These are phyloP conservation scores for Parauchenoglanis punctatus DNA, from an alignment of 2,797 vertebrate species.

Conservation along the genomic window DNA sequence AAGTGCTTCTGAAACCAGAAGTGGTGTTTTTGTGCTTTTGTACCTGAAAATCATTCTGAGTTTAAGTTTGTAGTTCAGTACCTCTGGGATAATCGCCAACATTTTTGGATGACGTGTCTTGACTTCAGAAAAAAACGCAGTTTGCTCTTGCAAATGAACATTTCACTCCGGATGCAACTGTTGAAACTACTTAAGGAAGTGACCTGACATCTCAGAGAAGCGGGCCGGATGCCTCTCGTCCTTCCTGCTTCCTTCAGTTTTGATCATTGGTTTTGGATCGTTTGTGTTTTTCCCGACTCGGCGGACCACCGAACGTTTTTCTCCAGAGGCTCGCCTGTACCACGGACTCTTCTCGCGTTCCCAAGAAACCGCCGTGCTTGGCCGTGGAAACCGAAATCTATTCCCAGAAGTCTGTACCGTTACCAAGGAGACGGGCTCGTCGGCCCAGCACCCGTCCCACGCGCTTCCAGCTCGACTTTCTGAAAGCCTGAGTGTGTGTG, in stretches of 20 bases:
- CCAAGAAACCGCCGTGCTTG: neutral
- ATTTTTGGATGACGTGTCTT: neutral
- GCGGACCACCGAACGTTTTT: neutral
- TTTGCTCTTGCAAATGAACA: neutral
- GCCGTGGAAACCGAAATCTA: conserved; percentile 17
- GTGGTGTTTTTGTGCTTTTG: too few species aligned
- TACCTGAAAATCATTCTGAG: neutral
- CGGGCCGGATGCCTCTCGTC: neutral
- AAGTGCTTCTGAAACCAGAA: neutral
- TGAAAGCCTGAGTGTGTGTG: conserved; percentile 14
- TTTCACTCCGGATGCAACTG: neutral
- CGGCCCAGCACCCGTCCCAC: conserved; percentile 26
- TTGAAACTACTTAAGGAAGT: neutral
- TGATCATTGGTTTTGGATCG: too few species aligned
- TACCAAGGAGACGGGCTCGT: conserved; percentile 38
- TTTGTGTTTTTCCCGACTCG: neutral
- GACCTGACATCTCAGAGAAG: neutral
- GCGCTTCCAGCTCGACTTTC: conserved; percentile 17
- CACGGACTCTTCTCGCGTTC: neutral
- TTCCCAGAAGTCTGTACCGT: conserved; percentile 30
- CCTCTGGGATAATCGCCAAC: neutral
- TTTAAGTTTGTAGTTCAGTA: neutral
- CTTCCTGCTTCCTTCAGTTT: neutral
- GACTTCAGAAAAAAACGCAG: too few species aligned
- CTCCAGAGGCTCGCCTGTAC: neutral